A percentile compares a stretch with the other conserved stretches of the same genome.
Conservation (phyloP, 2,888 invertebrate species). For the Notodonta dromedarius region DNA sequence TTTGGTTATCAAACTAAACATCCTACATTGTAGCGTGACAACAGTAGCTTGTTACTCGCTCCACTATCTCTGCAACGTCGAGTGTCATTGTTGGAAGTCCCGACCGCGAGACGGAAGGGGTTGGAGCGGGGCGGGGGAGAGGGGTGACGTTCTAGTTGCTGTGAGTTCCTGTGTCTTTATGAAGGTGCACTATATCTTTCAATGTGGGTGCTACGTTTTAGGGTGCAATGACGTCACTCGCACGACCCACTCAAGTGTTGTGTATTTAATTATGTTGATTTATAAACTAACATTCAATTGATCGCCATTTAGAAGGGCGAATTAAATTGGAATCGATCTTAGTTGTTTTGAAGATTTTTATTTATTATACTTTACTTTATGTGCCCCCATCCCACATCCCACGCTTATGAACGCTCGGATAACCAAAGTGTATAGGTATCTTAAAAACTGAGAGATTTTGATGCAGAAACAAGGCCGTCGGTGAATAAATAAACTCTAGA, state of each 20-base stretch:
- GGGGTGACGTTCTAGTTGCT: constrained; percentile 7
- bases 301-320: not conserved
- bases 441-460: constrained; percentile 3
- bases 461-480: constrained; percentile 9
- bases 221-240: constrained; percentile 12
- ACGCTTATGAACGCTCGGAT: not conserved
- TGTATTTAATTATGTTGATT: not conserved
- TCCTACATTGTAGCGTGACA: constrained; percentile 6
- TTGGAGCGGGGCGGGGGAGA: not conserved
- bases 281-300: not conserved
- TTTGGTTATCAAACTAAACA: constrained; percentile 11
- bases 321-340: not conserved
- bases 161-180: constrained; percentile 10
- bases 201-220: not conserved
- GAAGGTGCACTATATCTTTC: not conserved
- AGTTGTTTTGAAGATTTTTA: not conserved
- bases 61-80: constrained; percentile 7
- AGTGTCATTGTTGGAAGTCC: constrained; percentile 24
- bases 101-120: not conserved
- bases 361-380: not conserved
- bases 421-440: not conserved
- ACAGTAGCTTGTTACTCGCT: constrained; percentile 15
- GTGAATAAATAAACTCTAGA: constrained; percentile 30
- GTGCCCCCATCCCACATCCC: not conserved
- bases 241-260: not conserved